Evolutionary conservation across 2,888 invertebrate genomes (phyloP), one percentile per base, ranked within the genome.

Genomic region (Argyresthia albistria): DNA sequence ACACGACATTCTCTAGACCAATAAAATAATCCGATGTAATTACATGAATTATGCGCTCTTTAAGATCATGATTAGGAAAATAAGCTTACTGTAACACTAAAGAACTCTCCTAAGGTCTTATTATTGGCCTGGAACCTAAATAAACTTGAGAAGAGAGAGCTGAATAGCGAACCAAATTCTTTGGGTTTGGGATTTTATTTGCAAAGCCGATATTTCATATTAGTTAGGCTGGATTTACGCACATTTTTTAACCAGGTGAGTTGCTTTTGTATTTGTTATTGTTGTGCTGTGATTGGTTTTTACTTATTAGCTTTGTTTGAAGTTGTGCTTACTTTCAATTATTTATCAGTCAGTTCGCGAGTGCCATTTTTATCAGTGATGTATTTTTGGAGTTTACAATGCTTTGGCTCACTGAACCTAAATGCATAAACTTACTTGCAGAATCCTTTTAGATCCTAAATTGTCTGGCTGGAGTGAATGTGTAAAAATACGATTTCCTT

Each of bases 21-120:
- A 68, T 73, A 79, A 77, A 63, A 70, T 64, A 87, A 88, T 88
- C 89, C 88, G 79, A 89, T 87, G 80, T 89, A 84, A 89, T 88
- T 82, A 71, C 76, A 89, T 89, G 89, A 89, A 81, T 79, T 72
- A 89, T 89, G 89, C 89, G 78, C 87, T 86, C 80, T 88, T 87
- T 80, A 88, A 87, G 83, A 77, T 76, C 67, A 88, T 82, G 87
- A 86, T 74, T 84, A 86, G 87, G 82, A 82, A 86, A 89, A 88
- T 87, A 89, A 83, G 82, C 80, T 71, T 78, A 71, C 66, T 60
- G 67, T 73, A 67, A 69, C 62, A 64, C 60, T 70, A 78, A 79
- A 77, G 66, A 74, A 75, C 63, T 71, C 63, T 70, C 64, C 73
- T 67, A 66, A 67, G 55, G 59, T 56, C 67, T 77, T 87, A 87